phyloP scores from a whole-genome alignment of 1,140 invertebrate genomes.

The Cydia pomonella region DNA sequence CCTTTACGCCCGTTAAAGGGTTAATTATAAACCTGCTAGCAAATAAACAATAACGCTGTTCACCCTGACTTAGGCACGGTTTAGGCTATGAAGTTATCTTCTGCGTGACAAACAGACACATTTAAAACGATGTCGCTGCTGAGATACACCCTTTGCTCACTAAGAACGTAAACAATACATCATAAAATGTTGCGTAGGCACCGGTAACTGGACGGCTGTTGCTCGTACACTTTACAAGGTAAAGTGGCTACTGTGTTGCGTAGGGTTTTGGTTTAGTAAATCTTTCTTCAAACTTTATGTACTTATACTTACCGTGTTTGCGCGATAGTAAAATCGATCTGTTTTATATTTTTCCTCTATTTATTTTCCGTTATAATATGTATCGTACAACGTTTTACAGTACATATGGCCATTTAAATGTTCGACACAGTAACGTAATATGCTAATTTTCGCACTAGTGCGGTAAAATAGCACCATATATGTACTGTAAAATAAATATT shows the following conservation, averaged over 20 bases:
- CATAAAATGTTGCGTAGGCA: constrained; percentile 8
- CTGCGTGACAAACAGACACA: background rate
- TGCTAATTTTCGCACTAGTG: too few relatives aligned
- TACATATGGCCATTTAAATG: too few relatives aligned
- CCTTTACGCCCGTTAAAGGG: background rate
- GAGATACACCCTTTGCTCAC: background rate
- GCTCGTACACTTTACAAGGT: background rate
- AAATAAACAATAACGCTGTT: constrained; percentile 1
- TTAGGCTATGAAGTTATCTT: background rate
- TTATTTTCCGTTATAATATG: too few relatives aligned
- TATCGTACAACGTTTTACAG: too few relatives aligned
- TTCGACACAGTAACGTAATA: too few relatives aligned
- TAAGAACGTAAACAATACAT: background rate
- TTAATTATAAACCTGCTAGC: background rate
- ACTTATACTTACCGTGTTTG: too few relatives aligned
- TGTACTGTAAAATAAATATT: too few relatives aligned
- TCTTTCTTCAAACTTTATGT: background rate
- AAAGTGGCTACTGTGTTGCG: background rate
- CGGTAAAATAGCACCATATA: too few relatives aligned
- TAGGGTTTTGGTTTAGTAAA: background rate
- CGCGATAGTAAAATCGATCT: too few relatives aligned
- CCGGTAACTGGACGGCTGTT: background rate
- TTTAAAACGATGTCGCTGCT: too few relatives aligned
- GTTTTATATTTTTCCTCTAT: too few relatives aligned
- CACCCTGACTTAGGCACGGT: constrained; percentile 5